phyloP scores from a whole-genome alignment of 2,888 invertebrate species.

The Dromius quadrimaculatus region DNA sequence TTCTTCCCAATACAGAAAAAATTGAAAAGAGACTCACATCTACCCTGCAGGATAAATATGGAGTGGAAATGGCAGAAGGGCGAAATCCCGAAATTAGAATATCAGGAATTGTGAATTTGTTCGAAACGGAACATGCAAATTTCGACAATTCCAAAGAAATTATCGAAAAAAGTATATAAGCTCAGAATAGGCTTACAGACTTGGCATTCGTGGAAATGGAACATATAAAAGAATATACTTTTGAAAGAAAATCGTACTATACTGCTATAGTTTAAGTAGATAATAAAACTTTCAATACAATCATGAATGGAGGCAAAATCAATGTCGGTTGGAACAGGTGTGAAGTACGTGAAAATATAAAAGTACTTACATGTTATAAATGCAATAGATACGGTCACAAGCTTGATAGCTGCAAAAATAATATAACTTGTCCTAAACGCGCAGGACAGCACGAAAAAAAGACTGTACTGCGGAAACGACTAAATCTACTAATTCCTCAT shows the following conservation, averaged over 20 bases:
- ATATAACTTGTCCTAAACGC: conserved; percentile 1
- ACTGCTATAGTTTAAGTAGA: neutral
- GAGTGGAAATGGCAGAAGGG: neutral
- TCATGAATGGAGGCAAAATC: neutral
- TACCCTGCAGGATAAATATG: neutral
- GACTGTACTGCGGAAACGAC: neutral
- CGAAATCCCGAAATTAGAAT: conserved; percentile 6
- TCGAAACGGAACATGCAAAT: neutral
- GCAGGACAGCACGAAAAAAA: neutral
- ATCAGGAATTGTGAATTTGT: neutral
- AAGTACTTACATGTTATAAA: conserved; percentile 1
- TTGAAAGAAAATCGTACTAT: neutral
- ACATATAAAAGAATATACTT: neutral
- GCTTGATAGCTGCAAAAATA: neutral
- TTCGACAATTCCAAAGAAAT: neutral
- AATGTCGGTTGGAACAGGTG: conserved; percentile 10
- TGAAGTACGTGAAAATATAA: neutral
- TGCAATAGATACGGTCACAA: neutral
- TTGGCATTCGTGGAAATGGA: neutral
- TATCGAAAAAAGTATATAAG: neutral
- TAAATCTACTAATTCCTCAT: neutral
- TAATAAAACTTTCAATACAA: neutral
- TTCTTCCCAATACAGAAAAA: neutral
- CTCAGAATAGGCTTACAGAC: neutral
- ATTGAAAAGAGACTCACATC: neutral